Conservation (phyloP, 2,888 invertebrate species). For the Fissipunctia ypsillon region DNA sequence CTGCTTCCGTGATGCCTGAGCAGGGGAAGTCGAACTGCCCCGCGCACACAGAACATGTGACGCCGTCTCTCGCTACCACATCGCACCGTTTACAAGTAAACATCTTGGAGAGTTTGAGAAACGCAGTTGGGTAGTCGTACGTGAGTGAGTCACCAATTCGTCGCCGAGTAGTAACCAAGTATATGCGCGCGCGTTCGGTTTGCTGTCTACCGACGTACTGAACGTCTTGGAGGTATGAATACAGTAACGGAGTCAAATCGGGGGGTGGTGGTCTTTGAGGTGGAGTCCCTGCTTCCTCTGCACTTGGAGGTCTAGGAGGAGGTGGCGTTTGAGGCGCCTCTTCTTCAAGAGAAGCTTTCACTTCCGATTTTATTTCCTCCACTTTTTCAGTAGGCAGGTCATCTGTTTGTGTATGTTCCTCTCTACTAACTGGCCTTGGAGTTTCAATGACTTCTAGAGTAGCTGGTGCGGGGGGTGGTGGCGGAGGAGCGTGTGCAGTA, state of each 20-base stretch:
- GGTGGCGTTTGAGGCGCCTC: constrained; percentile 62
- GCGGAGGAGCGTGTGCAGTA: constrained; percentile 69
- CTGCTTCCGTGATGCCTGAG: no score
- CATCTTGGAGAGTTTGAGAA: no score
- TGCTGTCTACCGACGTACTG: no score
- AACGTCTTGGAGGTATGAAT: constrained; percentile 90
- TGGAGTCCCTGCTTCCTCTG: constrained; percentile 76
- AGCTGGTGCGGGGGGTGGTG: constrained; percentile 51
- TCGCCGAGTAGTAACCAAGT: no score
- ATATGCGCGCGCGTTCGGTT: no score
- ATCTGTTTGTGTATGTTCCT: constrained; percentile 87
- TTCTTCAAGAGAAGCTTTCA: constrained; percentile 56
- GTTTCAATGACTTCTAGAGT: constrained; percentile 68
- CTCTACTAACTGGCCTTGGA: constrained; percentile 79
- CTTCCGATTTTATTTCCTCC: constrained; percentile 58
- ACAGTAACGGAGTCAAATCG: constrained; percentile 86
- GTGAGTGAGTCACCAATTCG: no score
- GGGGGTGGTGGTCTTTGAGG: constrained; percentile 88
- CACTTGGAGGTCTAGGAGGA: constrained; percentile 67
- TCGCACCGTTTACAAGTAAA: no score
- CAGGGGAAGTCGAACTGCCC: no score
- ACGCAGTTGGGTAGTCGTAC: no score
- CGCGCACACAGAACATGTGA: no score
- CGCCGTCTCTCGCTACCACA: no score
- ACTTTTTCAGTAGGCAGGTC: constrained; percentile 59